A percentile compares a stretch with the other conserved stretches of the same genome.
These are phyloP conservation scores for Anastatus disparis DNA, from an alignment of 1,140 invertebrate genomes.

Conservation along the genomic window DNA sequence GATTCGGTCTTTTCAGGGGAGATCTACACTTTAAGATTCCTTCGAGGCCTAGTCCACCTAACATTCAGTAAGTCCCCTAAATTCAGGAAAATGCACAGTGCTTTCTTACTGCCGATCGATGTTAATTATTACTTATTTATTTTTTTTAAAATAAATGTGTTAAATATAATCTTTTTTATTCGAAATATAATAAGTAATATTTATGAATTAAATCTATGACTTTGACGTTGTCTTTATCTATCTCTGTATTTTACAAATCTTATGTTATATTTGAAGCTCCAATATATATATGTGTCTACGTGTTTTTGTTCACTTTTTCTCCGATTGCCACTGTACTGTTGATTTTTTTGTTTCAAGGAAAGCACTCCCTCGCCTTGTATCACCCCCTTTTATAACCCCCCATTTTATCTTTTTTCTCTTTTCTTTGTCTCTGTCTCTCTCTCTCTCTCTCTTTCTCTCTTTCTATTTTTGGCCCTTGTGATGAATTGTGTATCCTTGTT, in stretches of 20 bases:
- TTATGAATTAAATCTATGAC: background rate
- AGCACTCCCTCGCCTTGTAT: background rate
- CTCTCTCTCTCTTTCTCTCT: too few species aligned
- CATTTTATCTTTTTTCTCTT: conserved; percentile 7
- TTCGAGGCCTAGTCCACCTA: conserved; percentile 62
- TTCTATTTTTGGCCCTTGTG: too few species aligned
- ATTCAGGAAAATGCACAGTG: conserved; percentile 35
- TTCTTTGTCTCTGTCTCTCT: background rate
- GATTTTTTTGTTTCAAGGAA: conserved; percentile 8
- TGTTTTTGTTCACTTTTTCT: conserved; percentile 6
- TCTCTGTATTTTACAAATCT: background rate
- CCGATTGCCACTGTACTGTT: background rate
- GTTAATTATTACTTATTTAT: conserved; percentile 12
- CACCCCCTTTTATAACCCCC: too few species aligned
- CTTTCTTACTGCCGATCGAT: conserved; percentile 25
- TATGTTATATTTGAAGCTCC: background rate
- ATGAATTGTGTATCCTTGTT: too few species aligned
- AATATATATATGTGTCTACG: background rate
- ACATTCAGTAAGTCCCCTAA: conserved; percentile 64
- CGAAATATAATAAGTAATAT: too few species aligned
- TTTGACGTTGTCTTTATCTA: background rate
- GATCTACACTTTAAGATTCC: conserved; percentile 68
- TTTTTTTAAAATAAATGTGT: too few species aligned
- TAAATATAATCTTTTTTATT: too few species aligned
- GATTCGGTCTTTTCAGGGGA: conserved; percentile 71